Evolutionary conservation across 2,113 vertebrate genomes (phyloP), one percentile per base, ranked within the genome.

Genomic region (Lepidothrix coronata): DNA sequence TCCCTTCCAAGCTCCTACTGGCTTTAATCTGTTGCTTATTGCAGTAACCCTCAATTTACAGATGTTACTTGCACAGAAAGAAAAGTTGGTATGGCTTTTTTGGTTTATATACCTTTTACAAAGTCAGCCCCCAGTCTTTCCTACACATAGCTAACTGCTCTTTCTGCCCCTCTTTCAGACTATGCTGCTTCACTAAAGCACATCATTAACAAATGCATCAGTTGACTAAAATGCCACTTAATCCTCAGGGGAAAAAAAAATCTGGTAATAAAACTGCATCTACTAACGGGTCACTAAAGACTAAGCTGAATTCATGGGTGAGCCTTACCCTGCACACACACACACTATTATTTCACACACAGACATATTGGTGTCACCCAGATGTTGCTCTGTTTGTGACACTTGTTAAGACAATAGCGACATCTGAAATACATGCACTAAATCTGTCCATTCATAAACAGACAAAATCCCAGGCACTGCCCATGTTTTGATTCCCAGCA

Each of bases 141-240:
- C 66, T 71, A 33, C 16, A 24, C 30, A 48, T 25, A 88, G 78
- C 68, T 88, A 74, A 72, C n/a, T 39, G 24, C 33, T 27, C 24
- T 65, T 90, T 92, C 78, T 94, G 44, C 44, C 70, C 28, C 37
- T 25, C 33, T 27, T 73, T 96, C 78, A 71, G 76, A 75, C 49
- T 57, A 70, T 2, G 6, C 57, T 58, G 71, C 58, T 76, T 82
- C 59, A 68, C 49, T 84, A 73, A 82, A 57, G 54, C 77, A 87
- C 44, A 23, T 20, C n/a, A 67, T 71, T 85, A 93, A 80, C 46
- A 85, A 71, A 93, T 88, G 20, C 46, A 48, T 41, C 95, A 90
- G 54, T 5, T 89, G 84, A 83, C 87, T 95, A 82, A 87, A 96
- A 89, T 31, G 44, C 54, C 73, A 59, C 72, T 79, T 94, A 93